These are phyloP conservation scores for Molorchus minor DNA, from an alignment of 2,888 invertebrate species.

Conservation along the genomic window DNA sequence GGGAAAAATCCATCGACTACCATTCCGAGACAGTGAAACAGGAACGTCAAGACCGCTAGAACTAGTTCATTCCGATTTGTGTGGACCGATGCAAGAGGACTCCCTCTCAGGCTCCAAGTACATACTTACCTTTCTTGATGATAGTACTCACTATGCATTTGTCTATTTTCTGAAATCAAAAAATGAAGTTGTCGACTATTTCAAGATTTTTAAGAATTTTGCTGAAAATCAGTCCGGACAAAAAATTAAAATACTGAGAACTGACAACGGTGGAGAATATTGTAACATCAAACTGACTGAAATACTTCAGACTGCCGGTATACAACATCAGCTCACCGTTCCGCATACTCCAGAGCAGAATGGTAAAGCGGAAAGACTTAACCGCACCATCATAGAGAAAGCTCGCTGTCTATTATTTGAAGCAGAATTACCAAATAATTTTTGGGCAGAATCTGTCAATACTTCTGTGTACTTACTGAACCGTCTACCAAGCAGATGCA, in stretches of 20 bases:
- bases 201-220: not conserved
- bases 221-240: not conserved
- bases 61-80: not conserved
- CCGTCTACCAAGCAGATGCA: not conserved
- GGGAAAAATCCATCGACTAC: not conserved
- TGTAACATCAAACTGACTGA: not conserved
- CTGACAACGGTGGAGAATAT: not conserved
- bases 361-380: not conserved
- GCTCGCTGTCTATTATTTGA: not conserved
- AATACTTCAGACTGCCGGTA: not conserved
- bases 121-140: constrained; percentile 3
- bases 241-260: constrained; percentile 3
- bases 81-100: not conserved
- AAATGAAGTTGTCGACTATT: not conserved
- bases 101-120: not conserved
- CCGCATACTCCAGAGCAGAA: constrained; percentile 5
- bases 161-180: constrained; percentile 2
- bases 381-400: not conserved
- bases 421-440: not conserved
- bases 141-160: constrained; percentile 3
- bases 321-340: constrained; percentile 1
- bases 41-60: not conserved
- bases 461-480: not conserved
- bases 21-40: not conserved
- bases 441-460: not conserved